Base-by-base conservation (phyloP, 2,113 vertebrate species). In the Albula goreensis region DNA sequence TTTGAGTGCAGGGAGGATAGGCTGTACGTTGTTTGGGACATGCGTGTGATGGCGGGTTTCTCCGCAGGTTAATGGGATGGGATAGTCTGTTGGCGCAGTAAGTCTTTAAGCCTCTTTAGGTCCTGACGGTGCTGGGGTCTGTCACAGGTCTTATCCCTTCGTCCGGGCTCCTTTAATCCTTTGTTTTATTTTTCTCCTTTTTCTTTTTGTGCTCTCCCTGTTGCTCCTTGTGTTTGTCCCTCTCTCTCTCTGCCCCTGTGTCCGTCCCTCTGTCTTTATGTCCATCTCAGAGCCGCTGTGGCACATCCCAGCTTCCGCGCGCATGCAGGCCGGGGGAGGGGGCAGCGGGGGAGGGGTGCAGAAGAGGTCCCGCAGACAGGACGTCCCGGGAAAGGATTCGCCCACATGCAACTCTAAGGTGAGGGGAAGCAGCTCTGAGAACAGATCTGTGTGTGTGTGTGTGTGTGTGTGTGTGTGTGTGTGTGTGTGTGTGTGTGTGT, bases 381-480 rank as follows among this genome's bases (percentile, higher is more conserved):
- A 98, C 5, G 41, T 92, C 11, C 90, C 92, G 0, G 96, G 96
- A 80, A 98, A 97, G 90, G 97, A 97, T 48, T 97, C 97, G 63
- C 97, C 97, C 87, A 96, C 96, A 93, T 94, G 96, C 50, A 95
- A 96, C 92, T 95, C 96, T 49, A 98, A 96, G 95, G 97, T 98
- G 87, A 95, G 94, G 88, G 12, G 12, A 56, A 56, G 12, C 53
- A 56, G 53, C 12, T 6, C 53, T 9, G 7, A 56, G 53, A 56
- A 9, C 53, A 56, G 53, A 56, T 56, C 53, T 56, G 7, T 56
- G 31, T 41, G 31, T 41, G 31, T 41, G 31, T 41, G 31, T 41
- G 31, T 41, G 31, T 41, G 31, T 41, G 31, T 41, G 31, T 41
- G 31, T 41, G 31, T 41, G 31, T 1, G 1, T 41, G n/a, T 41